A percentile compares a stretch with the other conserved stretches of the same genome.
These are phyloP conservation scores for Polyergus mexicanus DNA, from an alignment of 1,140 invertebrate species.

Conservation along the genomic window DNA sequence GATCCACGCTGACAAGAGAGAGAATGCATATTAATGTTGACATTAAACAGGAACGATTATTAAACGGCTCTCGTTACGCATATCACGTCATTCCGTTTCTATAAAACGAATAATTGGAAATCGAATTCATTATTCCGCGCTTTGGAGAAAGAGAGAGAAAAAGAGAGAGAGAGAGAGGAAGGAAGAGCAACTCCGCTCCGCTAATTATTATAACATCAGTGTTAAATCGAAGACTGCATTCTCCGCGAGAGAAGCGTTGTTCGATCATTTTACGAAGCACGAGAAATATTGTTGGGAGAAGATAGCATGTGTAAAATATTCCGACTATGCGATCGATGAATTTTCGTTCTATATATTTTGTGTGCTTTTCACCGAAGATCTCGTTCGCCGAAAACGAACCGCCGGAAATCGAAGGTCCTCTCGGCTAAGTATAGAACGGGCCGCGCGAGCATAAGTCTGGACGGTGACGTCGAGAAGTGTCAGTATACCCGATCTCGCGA, in stretches of 20 bases:
- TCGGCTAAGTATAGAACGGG: constrained; percentile 75
- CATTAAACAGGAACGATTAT: constrained; percentile 65
- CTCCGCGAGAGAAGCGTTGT: not conserved
- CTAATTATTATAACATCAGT: constrained; percentile 11
- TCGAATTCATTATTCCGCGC: constrained; percentile 56
- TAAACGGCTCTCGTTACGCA: constrained; percentile 64
- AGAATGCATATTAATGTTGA: constrained; percentile 61
- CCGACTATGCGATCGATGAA: not conserved
- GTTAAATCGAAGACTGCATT: no score
- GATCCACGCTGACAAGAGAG: constrained; percentile 30
- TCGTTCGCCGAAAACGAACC: constrained; percentile 72
- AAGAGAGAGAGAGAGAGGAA: no score
- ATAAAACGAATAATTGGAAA: constrained; percentile 68
- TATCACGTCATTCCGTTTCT: constrained; percentile 40
- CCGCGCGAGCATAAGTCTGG: constrained; percentile 69
- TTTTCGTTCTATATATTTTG: not conserved
- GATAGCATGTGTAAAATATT: constrained; percentile 28
- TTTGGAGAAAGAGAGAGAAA: not conserved
- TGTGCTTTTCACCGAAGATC: constrained; percentile 56
- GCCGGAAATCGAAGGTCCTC: constrained; percentile 77
- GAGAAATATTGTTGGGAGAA: not conserved
- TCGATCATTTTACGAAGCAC: not conserved
- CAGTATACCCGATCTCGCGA: constrained; percentile 72
- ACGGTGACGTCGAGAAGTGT: constrained; percentile 72
- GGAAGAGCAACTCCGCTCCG: not conserved